Evolutionary conservation across 30 jellyfish, hydroid and myxozoan genomes (phyloP).

Genomic region (Sanderia malayensis): DNA sequence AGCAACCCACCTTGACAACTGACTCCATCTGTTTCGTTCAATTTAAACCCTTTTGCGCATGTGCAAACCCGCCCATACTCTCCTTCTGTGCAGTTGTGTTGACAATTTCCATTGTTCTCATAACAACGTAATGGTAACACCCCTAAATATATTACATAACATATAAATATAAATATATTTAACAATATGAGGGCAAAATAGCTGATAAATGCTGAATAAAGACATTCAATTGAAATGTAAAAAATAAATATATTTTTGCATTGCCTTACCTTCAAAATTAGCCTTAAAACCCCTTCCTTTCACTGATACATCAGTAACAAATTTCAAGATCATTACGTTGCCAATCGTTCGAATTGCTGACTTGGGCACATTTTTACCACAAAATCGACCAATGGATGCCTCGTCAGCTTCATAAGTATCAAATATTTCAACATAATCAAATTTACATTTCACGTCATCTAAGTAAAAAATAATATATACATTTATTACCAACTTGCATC

Average conservation of each 20-base stretch:
- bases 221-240: too few relatives aligned
- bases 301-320: conserved; percentile 24
- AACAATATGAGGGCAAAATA: too few relatives aligned
- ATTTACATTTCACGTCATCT: conserved; percentile 28
- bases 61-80: conserved; percentile 4
- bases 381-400: conserved; percentile 28
- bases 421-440: conserved; percentile 34
- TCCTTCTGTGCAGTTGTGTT: conserved; percentile 9
- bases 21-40: background rate
- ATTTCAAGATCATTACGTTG: conserved; percentile 10
- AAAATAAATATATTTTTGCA: too few relatives aligned
- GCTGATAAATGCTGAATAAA: too few relatives aligned
- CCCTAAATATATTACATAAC: too few relatives aligned
- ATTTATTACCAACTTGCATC: too few relatives aligned
- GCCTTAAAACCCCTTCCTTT: conserved; percentile 52
- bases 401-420: conserved; percentile 8
- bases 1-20: conserved; percentile 2
- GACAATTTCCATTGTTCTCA: conserved; percentile 7
- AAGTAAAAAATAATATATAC: background rate
- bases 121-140: background rate
- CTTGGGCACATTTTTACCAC: conserved; percentile 10
- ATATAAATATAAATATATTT: too few relatives aligned
- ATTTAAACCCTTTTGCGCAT: background rate
- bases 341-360: background rate
- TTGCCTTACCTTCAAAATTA: conserved; percentile 14